Conservation (phyloP, 2,797 vertebrate species). For the Phoeniculus purpureus region DNA sequence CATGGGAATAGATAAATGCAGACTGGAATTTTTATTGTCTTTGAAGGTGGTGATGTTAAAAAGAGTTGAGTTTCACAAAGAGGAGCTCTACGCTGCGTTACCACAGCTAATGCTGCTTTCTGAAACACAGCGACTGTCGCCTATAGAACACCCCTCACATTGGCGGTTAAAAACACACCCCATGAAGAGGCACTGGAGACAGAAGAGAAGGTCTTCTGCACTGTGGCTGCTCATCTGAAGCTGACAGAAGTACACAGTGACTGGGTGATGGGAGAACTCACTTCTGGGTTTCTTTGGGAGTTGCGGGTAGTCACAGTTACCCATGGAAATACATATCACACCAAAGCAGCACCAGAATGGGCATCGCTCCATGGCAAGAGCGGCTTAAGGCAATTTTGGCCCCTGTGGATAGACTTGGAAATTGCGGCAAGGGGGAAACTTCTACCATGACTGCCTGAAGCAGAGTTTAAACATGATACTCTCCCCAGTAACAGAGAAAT, state of each 20-base stretch:
- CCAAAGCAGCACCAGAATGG: neutral
- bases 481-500: neutral
- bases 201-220: neutral
- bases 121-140: constrained; percentile 47
- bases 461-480: neutral
- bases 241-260: neutral
- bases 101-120: constrained; percentile 80
- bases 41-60: constrained; percentile 79
- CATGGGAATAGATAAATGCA: constrained; percentile 79
- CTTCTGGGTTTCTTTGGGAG: neutral
- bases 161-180: neutral
- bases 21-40: constrained; percentile 81
- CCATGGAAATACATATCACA: neutral
- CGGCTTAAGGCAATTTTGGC: neutral
- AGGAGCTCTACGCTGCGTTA: constrained; percentile 72
- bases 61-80: constrained; percentile 77
- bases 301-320: neutral
- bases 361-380: neutral
- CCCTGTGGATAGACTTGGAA: neutral
- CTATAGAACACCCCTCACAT: neutral
- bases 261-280: neutral
- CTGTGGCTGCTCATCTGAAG: neutral
- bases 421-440: neutral
- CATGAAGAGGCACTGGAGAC: neutral
- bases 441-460: neutral